Conservation (phyloP, 23 tunicate species). For the Ciona savignyi region DNA sequence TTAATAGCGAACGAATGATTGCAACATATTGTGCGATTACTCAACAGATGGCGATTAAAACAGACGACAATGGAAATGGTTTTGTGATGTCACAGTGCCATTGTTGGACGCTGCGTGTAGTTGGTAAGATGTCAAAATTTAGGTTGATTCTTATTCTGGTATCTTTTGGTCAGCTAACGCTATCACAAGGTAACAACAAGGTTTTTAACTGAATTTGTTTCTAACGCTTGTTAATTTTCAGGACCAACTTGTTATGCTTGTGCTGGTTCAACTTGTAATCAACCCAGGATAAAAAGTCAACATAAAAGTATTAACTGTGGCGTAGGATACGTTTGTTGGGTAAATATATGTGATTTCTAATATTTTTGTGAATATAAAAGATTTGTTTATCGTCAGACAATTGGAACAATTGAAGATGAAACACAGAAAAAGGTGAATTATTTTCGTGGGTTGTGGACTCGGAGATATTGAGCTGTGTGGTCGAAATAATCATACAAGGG, state of each 20-base stretch:
- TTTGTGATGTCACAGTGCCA: background rate
- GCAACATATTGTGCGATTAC: background rate
- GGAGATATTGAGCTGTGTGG: conserved; percentile 2
- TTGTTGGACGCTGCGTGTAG: background rate
- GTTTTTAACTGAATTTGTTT: background rate
- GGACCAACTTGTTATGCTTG: conserved; percentile 34
- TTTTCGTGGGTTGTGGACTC: conserved; percentile 28
- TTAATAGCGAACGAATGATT: background rate
- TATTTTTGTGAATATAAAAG: background rate
- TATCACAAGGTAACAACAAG: background rate
- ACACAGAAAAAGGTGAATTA: conserved; percentile 1
- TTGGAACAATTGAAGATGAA: conserved; percentile 6
- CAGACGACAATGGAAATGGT: no score
- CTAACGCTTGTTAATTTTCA: background rate
- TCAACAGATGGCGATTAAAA: background rate
- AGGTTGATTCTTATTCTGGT: background rate
- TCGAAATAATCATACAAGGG: background rate
- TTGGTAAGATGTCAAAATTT: background rate
- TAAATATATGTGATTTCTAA: background rate
- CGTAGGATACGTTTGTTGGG: conserved; percentile 33
- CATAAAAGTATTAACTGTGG: conserved; percentile 10
- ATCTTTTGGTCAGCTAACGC: background rate
- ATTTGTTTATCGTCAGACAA: conserved; percentile 10
- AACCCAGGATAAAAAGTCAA: conserved; percentile 5
- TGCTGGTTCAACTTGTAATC: conserved; percentile 10